These are phyloP conservation scores for Pygocentrus nattereri DNA, from an alignment of 2,797 vertebrate genomes.

Conservation along the genomic window DNA sequence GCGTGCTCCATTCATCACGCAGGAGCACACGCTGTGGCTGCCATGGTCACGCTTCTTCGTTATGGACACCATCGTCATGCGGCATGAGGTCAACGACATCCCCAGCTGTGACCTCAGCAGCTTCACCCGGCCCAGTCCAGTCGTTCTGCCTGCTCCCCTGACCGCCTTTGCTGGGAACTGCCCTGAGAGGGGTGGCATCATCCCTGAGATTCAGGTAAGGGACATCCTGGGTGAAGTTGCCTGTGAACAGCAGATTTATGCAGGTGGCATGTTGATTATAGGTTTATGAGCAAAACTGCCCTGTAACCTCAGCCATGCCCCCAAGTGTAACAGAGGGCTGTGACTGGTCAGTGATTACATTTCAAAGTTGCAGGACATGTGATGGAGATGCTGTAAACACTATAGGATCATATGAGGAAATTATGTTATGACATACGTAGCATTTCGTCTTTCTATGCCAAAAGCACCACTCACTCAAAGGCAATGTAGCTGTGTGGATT, in stretches of 20 bases:
- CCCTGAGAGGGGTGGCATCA: slow-evolving; percentile 87
- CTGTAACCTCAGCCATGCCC: neutral
- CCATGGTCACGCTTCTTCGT: slow-evolving; percentile 99
- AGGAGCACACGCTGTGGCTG: slow-evolving; percentile 96
- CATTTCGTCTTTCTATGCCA: neutral
- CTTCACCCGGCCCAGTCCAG: slow-evolving; percentile 90
- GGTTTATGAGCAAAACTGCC: neutral
- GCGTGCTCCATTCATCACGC: slow-evolving; percentile 95
- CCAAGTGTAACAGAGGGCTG: neutral
- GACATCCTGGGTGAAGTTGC: neutral
- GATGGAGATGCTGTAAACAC: too few relatives aligned
- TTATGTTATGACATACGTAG: neutral
- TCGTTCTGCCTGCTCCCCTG: slow-evolving; percentile 90
- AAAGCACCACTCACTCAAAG: too few relatives aligned
- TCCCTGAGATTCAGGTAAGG: slow-evolving; percentile 97
- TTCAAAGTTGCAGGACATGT: too few relatives aligned
- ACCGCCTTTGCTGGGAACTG: slow-evolving; percentile 94
- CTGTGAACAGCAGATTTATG: neutral
- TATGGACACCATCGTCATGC: slow-evolving; percentile 97
- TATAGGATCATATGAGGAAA: neutral
- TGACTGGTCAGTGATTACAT: neutral
- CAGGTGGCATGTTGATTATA: neutral
- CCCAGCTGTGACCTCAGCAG: slow-evolving; percentile 98
- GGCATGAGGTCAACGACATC: slow-evolving; percentile 97
- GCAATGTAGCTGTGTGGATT: too few relatives aligned